These are phyloP conservation scores for Melipona quadrifasciata DNA, from an alignment of 1,140 invertebrate genomes.

Conservation along the genomic window DNA sequence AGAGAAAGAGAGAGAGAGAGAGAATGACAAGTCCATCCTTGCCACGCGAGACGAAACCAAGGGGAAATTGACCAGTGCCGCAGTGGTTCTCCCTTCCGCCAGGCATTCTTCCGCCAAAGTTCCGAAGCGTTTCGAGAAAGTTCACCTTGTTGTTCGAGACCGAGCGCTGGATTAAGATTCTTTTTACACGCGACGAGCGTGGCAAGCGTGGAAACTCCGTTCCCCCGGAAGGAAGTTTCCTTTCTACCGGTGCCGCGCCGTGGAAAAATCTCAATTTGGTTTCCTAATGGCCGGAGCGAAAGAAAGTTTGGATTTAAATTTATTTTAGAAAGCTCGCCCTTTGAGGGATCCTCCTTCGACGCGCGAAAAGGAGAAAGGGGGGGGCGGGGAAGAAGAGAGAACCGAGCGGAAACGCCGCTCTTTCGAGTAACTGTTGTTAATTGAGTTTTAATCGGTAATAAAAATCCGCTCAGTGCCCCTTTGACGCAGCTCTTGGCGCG, in stretches of 20 bases:
- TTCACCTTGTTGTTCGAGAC: neutral
- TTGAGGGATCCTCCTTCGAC: neutral
- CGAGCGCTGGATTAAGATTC: neutral
- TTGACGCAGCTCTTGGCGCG: no score
- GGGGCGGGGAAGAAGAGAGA: no score
- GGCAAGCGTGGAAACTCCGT: neutral
- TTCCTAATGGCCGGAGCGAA: neutral
- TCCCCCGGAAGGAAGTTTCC: neutral
- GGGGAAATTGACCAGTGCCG: constrained; percentile 77
- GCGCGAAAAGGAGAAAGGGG: neutral
- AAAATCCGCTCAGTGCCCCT: no score
- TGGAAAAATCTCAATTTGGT: neutral
- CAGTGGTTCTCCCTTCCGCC: constrained; percentile 72
- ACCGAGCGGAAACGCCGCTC: no score
- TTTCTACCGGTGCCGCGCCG: neutral
- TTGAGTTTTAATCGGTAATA: no score
- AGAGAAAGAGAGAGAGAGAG: neutral
- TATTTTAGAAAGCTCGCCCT: neutral
- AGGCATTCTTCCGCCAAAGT: neutral
- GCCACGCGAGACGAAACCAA: constrained; percentile 68
- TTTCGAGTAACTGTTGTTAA: no score
- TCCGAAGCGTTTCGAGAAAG: neutral
- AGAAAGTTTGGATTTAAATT: neutral
- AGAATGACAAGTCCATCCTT: constrained; percentile 56
- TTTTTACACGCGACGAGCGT: no score